A percentile compares a stretch with the other conserved stretches of the same genome.
phyloP scores from a whole-genome alignment of 2,888 invertebrate genomes.

The Alviniconcha strummeri region DNA sequence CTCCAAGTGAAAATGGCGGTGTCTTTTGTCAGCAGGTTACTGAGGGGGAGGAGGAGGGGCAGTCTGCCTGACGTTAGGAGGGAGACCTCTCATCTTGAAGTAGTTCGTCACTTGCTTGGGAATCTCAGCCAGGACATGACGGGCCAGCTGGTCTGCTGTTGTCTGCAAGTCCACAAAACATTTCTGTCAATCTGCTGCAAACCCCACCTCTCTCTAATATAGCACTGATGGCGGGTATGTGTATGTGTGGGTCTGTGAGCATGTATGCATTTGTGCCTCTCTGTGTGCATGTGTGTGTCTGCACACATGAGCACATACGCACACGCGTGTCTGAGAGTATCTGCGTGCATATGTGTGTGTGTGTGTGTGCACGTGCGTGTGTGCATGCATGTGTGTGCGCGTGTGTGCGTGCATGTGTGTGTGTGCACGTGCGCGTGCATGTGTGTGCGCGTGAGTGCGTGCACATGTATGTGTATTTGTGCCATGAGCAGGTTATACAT shows the following conservation, averaged over 20 bases:
- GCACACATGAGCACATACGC: background rate
- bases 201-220: too few species aligned
- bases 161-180: conserved; percentile 46
- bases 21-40: too few species aligned
- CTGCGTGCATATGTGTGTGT: background rate
- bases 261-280: conserved; percentile 30
- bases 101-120: conserved; percentile 69
- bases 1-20: too few species aligned
- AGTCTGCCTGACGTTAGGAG: conserved; percentile 22
- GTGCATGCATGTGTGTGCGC: background rate
- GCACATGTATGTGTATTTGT: background rate
- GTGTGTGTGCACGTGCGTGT: background rate
- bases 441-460: background rate
- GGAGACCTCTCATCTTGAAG: conserved; percentile 56
- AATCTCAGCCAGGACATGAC: conserved; percentile 69
- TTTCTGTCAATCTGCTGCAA: too few species aligned
- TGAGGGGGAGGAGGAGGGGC: conserved; percentile 21
- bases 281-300: background rate
- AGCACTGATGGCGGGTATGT: too few species aligned
- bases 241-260: too few species aligned
- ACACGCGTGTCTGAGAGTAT: background rate
- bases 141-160: conserved; percentile 64
- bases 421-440: background rate
- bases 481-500: too few species aligned
- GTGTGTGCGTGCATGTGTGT: background rate